Conservation (phyloP, 2,797 vertebrate species). For the Morus bassanus region DNA sequence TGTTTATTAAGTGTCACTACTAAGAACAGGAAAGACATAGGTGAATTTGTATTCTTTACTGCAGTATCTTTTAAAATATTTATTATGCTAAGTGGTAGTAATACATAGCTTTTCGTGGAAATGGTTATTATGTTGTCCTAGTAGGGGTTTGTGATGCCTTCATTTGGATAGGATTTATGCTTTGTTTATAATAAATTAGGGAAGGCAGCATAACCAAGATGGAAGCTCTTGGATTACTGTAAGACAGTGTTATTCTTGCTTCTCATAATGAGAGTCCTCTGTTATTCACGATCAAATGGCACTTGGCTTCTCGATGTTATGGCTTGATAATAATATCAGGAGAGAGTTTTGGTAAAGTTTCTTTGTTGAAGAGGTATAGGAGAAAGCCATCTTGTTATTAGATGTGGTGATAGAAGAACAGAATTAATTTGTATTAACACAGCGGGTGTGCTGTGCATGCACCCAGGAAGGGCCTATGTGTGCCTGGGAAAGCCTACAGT, state of each 20-base stretch:
- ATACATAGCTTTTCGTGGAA: neutral
- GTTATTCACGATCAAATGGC: neutral
- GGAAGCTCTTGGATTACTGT: neutral
- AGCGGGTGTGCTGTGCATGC: neutral
- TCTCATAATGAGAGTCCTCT: neutral
- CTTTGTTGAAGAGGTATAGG: neutral
- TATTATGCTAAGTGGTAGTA: conserved; percentile 43
- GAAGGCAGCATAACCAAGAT: neutral
- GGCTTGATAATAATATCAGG: neutral
- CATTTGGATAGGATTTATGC: conserved; percentile 2
- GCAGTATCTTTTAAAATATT: neutral
- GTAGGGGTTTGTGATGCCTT: neutral
- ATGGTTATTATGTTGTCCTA: neutral
- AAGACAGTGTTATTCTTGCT: neutral
- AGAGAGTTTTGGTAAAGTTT: neutral
- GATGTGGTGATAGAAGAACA: neutral
- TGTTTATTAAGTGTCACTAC: conserved; percentile 26
- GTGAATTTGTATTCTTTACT: conserved; percentile 46
- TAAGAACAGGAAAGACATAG: conserved; percentile 8
- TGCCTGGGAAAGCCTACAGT: neutral
- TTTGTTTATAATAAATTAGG: conserved; percentile 16
- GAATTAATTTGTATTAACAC: neutral
- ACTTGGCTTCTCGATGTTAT: neutral
- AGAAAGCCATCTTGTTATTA: neutral
- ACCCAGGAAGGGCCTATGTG: neutral